Evolutionary conservation across 2,113 vertebrate species (phyloP).

Genomic region (Oreotrochilus melanogaster): DNA sequence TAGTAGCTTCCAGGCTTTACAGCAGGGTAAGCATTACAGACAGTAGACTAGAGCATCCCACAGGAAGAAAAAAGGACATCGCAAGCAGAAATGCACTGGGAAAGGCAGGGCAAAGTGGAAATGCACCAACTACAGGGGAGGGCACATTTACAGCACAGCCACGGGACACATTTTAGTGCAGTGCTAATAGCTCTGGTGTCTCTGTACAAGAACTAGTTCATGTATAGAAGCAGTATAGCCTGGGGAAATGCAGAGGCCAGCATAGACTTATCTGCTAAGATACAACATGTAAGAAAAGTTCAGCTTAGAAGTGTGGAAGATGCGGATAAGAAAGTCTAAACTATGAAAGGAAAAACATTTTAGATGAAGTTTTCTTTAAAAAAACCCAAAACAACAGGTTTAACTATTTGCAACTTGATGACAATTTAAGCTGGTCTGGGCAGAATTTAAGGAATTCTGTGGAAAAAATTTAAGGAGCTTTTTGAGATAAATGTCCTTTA

Average conservation of each 20-base stretch:
- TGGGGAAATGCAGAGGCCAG: not conserved
- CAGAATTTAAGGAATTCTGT: not conserved
- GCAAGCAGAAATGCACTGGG: not conserved
- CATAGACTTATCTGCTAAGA: not conserved
- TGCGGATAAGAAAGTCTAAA: not conserved
- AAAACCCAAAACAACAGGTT: not conserved
- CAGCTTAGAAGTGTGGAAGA: not conserved
- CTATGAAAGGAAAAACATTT: not conserved
- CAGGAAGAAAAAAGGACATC: not conserved
- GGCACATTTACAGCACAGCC: not conserved
- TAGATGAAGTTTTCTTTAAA: not conserved
- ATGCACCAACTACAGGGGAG: not conserved
- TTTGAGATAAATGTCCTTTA: not conserved
- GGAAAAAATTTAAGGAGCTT: not conserved
- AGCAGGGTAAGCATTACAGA: not conserved
- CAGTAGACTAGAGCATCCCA: not conserved
- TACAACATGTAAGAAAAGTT: not conserved
- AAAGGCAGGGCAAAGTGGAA: constrained; percentile 19
- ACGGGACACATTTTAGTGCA: not conserved
- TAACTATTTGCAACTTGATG: not conserved
- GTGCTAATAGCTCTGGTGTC: not conserved
- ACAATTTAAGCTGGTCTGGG: not conserved
- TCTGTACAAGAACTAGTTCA: not conserved
- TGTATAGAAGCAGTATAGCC: not conserved
- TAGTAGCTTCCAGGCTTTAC: constrained; percentile 44